Evolutionary conservation across 2,113 vertebrate species (phyloP).

Genomic region (Sinocyclocheilus anophthalmus): DNA sequence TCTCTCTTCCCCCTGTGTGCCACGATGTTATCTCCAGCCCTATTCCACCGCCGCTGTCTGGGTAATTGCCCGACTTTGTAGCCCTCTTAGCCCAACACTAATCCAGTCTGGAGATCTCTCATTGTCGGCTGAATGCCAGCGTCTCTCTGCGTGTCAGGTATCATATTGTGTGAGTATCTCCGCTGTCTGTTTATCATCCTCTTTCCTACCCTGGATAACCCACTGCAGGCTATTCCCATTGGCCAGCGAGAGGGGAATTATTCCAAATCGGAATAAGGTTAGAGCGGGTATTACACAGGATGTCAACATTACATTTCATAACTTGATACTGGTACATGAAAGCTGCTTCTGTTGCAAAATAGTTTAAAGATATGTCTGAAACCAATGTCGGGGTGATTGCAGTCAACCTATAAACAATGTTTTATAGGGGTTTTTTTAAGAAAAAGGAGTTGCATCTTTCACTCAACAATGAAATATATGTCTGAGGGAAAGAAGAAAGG

Average conservation of each 20-base stretch:
- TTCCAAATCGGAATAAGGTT: constrained; percentile 25
- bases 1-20: background rate
- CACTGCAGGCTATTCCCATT: background rate
- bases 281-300: background rate
- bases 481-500: background rate
- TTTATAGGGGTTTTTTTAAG: background rate
- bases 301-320: background rate
- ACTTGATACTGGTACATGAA: background rate
- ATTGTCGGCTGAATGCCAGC: constrained; percentile 13
- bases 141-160: background rate
- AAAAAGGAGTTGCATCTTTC: background rate
- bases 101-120: constrained; percentile 28
- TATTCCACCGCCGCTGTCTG: background rate
- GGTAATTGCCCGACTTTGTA: constrained; percentile 15
- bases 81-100: constrained; percentile 2
- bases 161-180: constrained; percentile 13
- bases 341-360: background rate
- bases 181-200: constrained; percentile 23
- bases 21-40: background rate
- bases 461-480: background rate
- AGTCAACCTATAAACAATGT: background rate
- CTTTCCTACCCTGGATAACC: background rate
- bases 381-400: background rate
- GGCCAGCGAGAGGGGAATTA: constrained; percentile 7
- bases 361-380: background rate